phyloP scores from a whole-genome alignment of 2,797 vertebrate species.

The Muscicapa comitata region DNA sequence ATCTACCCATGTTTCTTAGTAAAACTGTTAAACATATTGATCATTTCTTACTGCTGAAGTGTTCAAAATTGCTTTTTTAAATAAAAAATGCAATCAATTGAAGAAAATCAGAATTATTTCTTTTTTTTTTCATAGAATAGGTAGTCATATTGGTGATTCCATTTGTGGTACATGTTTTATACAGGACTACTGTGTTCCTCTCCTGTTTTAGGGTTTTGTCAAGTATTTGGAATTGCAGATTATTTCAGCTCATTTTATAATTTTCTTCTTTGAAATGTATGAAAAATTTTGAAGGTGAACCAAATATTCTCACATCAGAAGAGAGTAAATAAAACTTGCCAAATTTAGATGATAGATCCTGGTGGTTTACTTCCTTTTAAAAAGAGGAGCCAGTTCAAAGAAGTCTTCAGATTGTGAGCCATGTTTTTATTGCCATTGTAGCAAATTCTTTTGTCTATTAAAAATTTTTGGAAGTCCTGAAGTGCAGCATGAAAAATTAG shows the following conservation, averaged over 20 bases:
- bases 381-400: not conserved
- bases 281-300: not conserved
- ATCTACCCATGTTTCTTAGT: not conserved
- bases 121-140: not conserved
- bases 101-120: not conserved
- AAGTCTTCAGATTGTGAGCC: not conserved
- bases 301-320: not conserved
- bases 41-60: not conserved
- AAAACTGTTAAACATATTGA: not conserved
- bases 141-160: not conserved
- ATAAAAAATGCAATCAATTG: not conserved
- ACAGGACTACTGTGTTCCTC: not conserved
- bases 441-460: not conserved
- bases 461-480: not conserved
- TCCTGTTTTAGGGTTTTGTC: not conserved
- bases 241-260: not conserved
- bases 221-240: not conserved
- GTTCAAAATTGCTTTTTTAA: not conserved
- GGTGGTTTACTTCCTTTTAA: not conserved
- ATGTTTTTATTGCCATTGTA: not conserved
- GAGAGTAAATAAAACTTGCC: not conserved
- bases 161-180: not conserved
- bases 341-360: not conserved
- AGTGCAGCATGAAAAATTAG: not conserved
- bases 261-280: not conserved